Evolutionary conservation across 2,888 invertebrate species (phyloP), one percentile per base, ranked within the genome.

Genomic region (Oscheius sp.): DNA sequence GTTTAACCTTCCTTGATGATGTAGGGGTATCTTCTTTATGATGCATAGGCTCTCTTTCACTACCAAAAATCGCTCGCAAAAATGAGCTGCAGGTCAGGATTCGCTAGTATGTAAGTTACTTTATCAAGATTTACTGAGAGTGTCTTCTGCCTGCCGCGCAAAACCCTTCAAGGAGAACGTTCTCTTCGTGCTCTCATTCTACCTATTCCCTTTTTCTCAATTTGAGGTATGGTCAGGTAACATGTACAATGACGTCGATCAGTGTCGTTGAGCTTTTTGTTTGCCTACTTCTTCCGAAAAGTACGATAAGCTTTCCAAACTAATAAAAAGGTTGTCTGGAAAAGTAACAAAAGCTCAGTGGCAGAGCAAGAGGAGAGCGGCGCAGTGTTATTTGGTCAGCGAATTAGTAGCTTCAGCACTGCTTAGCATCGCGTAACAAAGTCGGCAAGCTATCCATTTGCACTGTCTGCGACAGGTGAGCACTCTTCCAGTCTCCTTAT

Each of bases 351-450:
- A 42, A 42, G 42, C 42, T 42, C 42, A 42, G 42, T 42, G 42
- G 42, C 42, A 42, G 42, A 42, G 42, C 42, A 42, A 63, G 63
- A 47, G 50, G 11, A 51, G 55, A 21, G 33, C 42, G 68, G 51
- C 68, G 32, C 37, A 51, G 53, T 35, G 35, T 55, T 68, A 68
- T 68, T 68, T 68, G 68, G 68, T 68, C 68, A 68, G 29, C 68
- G 53, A 37, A 53, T 68, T 68, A 68, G 68, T 68, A 13, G 55
- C 68, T 55, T 68, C 68, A 68, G 55, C 55, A 33, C 68, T 37
- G 68, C 68, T 68, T 55, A 68, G 68, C 68, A 55, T 68, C 68
- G 68, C 35, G 55, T 68, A 68, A 68, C 68, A 68, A 68, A 68
- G 68, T 68, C 68, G 68, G 53, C 35, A 68, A 32, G 35, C 53